Evolutionary conservation across 2,888 invertebrate genomes (phyloP).

Genomic region (Chrysomela aeneicollis): DNA sequence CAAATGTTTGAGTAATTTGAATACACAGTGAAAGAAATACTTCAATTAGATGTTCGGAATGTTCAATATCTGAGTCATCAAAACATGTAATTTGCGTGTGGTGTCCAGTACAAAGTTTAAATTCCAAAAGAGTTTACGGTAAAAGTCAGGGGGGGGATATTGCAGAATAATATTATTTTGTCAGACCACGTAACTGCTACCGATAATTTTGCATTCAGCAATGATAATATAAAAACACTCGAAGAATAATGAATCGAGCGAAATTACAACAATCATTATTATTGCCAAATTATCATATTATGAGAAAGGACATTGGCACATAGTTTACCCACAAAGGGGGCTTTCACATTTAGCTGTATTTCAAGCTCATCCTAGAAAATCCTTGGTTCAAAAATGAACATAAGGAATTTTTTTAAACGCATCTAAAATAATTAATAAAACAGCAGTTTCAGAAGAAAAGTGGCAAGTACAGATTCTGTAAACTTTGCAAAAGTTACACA

Average conservation of each 20-base stretch:
- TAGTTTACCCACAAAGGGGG: no score
- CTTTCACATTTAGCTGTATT: no score
- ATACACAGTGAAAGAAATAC: neutral
- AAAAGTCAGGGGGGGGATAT: slow-evolving; percentile 2
- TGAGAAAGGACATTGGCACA: no score
- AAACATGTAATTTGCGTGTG: neutral
- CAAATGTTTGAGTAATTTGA: neutral
- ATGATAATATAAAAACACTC: neutral
- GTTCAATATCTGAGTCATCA: neutral
- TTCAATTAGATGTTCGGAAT: neutral
- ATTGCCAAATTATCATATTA: neutral
- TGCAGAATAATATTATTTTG: slow-evolving; percentile 1
- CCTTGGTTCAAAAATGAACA: no score
- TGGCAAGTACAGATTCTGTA: no score
- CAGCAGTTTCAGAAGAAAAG: no score
- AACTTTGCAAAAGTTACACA: no score
- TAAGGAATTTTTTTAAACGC: no score
- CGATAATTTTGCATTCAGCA: neutral
- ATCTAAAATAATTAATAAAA: no score
- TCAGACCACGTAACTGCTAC: neutral
- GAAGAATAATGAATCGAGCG: neutral
- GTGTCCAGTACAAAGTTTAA: neutral
- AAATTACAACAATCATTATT: slow-evolving; percentile 10
- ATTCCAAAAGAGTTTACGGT: neutral
- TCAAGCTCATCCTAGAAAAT: no score